Evolutionary conservation across 2,888 invertebrate genomes (phyloP), one percentile per base, ranked within the genome.

Genomic region (Macaria liturata): DNA sequence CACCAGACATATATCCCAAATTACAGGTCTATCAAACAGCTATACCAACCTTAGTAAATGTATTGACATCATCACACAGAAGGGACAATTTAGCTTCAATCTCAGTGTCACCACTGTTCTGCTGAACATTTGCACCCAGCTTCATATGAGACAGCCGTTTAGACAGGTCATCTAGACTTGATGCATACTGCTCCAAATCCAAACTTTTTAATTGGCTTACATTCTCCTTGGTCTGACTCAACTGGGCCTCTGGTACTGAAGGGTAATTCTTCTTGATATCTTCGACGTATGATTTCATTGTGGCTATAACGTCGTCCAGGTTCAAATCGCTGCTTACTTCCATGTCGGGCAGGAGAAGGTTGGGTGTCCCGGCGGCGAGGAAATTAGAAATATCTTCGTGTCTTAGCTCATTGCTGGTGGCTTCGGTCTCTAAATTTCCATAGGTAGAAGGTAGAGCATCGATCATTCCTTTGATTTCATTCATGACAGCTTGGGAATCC

Each of bases 331-430:
- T 64, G 7, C 71, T 75, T 55, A 76, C 78, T 0, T 67, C 62
- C 87, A 90, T 88, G 51, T 86, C 88, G 0, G 85, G 76, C 71
- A 88, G 69, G 47, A 88, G 54, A 9, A 90, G 62, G 30, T 84
- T 80, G 0, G 88, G 87, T 34, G 74, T 72, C 34, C 70, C 74
- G 1, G 78, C 75, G n/a, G 82, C 82, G 47, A 88, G 66, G 59
- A 84, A 83, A 32, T 76, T 78, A 0, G 82, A 77, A 42, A 85
- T 53, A 40, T 83, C 81, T 54, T 84, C 88, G 40, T 80, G 79
- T 4, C 75, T 69, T 34, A 76, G 30, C 6, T 64, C 75, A 45
- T 67, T 75, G 40, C 68, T 71, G 1, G 51, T 61, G 3, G 65
- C 50, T 37, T 54, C 64, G 9, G 65, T 61, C 9, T 60, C 62